These are phyloP conservation scores for Haemorhous mexicanus DNA, from an alignment of 2,113 vertebrate genomes.

Conservation along the genomic window DNA sequence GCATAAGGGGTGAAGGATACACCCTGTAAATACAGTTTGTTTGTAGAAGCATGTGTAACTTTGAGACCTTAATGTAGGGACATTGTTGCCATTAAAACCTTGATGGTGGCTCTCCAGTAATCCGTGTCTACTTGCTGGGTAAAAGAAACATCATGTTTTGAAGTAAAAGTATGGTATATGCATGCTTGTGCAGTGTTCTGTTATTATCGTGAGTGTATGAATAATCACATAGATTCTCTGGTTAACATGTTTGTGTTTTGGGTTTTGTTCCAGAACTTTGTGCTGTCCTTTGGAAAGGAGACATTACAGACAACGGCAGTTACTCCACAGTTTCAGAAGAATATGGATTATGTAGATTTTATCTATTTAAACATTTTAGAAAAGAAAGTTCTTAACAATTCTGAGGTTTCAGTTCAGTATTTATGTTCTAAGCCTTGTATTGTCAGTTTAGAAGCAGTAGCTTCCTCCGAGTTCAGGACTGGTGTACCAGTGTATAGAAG, in stretches of 20 bases:
- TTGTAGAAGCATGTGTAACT: not conserved
- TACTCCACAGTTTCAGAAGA: constrained; percentile 18
- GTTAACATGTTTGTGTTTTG: not conserved
- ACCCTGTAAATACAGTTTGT: constrained; percentile 19
- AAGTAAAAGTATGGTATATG: not conserved
- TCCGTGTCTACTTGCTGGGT: not conserved
- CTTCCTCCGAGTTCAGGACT: constrained; percentile 77
- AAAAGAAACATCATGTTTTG: not conserved
- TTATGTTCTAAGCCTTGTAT: constrained; percentile 83
- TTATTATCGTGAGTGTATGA: not conserved
- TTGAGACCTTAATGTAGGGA: not conserved
- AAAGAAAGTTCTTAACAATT: constrained; percentile 75
- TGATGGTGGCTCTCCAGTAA: not conserved
- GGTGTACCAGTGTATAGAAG: constrained; percentile 82
- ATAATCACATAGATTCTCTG: not conserved
- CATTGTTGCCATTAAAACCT: not conserved
- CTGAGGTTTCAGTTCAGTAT: constrained; percentile 79
- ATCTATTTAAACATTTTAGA: constrained; percentile 79
- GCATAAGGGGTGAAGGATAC: not conserved
- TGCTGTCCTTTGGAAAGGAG: constrained; percentile 63
- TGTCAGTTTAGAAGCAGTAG: constrained; percentile 80
- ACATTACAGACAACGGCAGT: constrained; percentile 68
- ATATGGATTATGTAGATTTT: constrained; percentile 68
- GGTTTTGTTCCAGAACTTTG: constrained; percentile 38
- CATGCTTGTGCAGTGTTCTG: not conserved